These are phyloP conservation scores for Aspidiotus rigidus DNA, from an alignment of 2,888 invertebrate genomes.

Conservation along the genomic window DNA sequence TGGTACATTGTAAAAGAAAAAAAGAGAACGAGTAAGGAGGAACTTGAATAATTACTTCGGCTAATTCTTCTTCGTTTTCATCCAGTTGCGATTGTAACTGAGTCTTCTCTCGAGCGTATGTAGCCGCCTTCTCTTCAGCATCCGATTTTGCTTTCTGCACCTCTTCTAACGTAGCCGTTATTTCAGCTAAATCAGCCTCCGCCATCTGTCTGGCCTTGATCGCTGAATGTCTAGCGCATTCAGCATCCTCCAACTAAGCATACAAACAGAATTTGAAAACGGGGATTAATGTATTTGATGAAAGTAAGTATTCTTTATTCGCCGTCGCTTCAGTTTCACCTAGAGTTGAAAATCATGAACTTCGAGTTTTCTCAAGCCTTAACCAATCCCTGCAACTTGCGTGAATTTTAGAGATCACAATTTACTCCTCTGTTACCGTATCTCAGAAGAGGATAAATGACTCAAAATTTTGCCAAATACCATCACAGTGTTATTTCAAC, in stretches of 20 bases:
- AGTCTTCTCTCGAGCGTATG: constrained; percentile 65
- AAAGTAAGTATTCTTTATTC: too few relatives aligned
- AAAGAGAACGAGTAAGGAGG: background rate
- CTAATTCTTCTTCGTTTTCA: constrained; percentile 87
- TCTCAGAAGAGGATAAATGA: too few relatives aligned
- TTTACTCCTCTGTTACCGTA: too few relatives aligned
- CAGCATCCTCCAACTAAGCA: constrained; percentile 73
- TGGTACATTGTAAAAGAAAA: background rate
- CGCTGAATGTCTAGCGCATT: constrained; percentile 72
- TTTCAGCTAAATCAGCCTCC: constrained; percentile 78
- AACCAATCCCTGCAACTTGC: too few relatives aligned
- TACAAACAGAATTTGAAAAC: constrained; percentile 15
- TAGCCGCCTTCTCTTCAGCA: constrained; percentile 65
- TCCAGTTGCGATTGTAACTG: constrained; percentile 77
- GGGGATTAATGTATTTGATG: too few relatives aligned
- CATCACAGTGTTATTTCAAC: too few relatives aligned
- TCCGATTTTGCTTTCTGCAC: constrained; percentile 62
- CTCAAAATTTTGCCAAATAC: too few relatives aligned
- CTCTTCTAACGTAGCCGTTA: constrained; percentile 74
- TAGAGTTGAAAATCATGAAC: too few relatives aligned
- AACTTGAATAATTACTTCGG: constrained; percentile 51
- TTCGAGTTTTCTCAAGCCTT: too few relatives aligned
- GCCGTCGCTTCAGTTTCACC: too few relatives aligned
- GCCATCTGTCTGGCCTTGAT: constrained; percentile 75
- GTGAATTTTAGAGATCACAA: too few relatives aligned